phyloP scores from a whole-genome alignment of 2,797 vertebrate species.

The Toxotes lorentzi region DNA sequence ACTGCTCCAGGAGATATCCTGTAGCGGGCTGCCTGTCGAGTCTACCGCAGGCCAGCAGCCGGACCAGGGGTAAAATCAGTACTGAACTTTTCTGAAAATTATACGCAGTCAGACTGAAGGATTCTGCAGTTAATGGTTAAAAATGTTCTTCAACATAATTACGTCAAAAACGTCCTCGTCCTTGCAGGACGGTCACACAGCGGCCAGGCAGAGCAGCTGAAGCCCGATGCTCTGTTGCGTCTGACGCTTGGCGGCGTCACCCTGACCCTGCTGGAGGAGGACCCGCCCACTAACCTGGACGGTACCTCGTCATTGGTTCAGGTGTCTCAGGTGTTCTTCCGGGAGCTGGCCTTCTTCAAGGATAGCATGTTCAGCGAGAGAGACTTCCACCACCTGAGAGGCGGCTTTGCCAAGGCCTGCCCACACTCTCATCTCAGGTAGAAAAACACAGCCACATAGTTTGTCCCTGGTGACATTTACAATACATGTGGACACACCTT shows the following conservation, averaged over 20 bases:
- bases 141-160: not conserved
- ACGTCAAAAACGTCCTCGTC: not conserved
- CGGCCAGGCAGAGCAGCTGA: conserved; percentile 84
- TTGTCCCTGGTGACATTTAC: not conserved
- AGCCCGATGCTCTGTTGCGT: conserved; percentile 88
- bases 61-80: conserved; percentile 70
- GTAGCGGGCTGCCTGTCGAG: conserved; percentile 85
- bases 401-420: conserved; percentile 88
- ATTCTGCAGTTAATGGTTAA: not conserved
- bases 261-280: conserved; percentile 88
- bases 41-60: conserved; percentile 77
- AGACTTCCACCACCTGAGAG: conserved; percentile 89
- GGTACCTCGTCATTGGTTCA: conserved; percentile 74
- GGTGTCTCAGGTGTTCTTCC: conserved; percentile 88
- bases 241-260: conserved; percentile 91
- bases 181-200: conserved; percentile 83
- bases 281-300: conserved; percentile 63
- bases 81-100: not conserved
- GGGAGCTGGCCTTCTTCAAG: conserved; percentile 87
- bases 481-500: not conserved
- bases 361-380: conserved; percentile 90
- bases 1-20: conserved; percentile 86
- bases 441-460: not conserved
- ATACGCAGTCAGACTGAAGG: too few relatives aligned
- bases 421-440: conserved; percentile 91